Evolutionary conservation across 1,140 invertebrate genomes (phyloP), one percentile per base, ranked within the genome.

Genomic region (Trichoplusia ni): DNA sequence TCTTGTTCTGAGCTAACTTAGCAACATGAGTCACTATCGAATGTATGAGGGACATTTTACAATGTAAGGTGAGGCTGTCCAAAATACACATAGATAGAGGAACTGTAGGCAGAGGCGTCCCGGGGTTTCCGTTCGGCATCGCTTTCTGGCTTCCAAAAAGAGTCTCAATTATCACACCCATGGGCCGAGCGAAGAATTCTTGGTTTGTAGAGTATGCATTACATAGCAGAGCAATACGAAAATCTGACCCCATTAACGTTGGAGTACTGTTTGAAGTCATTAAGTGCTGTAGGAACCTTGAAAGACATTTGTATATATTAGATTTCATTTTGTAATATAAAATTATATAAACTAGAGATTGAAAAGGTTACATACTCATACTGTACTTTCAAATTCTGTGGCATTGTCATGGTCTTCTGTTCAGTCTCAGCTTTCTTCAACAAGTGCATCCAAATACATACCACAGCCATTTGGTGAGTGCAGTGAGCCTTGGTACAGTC

Each of bases 1-100:
- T 94, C 81, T 98, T 98, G 2, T 94, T 95, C 69, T 97, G 95
- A 0, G 97, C 96, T 53, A 96, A 91, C 81, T 97, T 97, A 9
- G 97, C 96, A 0, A 98, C 95, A 76, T 97, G 95, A 0, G 95
- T 95, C 0, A 97, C 96, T 72, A 98, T 98, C 44, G 95, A 96
- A 61, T 99, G 98, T 58, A 99, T 98, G n/a, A 99, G 89, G 66
- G 97, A 98, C 98, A 99, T 99, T 88, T 99, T 99, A 0, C 97
- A 97, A 86, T 99, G 98, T 7, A 99, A 96, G 0, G 98, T 99
- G 9, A 99, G 86, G n/a, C 97, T 98, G 82, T 99, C 98, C 2
- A 99, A 86, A 13, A 98, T 94, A 19, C 95, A 96, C 95, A 99
- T 98, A 0, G 97, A 96, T 8, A 99, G 90, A 0, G 98, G 98